A percentile compares a stretch with the other conserved stretches of the same genome.
These are phyloP conservation scores for Polydrusus pterygomalis DNA, from an alignment of 2,888 invertebrate genomes.

Conservation along the genomic window DNA sequence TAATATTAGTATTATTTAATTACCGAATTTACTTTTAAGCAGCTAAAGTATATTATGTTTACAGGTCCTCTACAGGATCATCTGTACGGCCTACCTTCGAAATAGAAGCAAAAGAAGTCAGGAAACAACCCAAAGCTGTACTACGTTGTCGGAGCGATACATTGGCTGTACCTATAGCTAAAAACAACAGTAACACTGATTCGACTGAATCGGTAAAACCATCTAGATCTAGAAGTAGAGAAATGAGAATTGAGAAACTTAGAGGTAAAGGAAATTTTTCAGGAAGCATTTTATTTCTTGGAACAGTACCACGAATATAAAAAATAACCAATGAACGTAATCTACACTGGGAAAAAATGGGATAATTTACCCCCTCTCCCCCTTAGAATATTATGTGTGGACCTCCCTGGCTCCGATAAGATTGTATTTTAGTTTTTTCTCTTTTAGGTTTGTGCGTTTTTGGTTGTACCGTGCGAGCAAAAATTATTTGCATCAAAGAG, in stretches of 20 bases:
- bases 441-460: too few relatives aligned
- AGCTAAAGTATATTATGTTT: neutral
- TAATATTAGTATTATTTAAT: too few relatives aligned
- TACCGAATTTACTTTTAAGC: neutral
- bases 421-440: too few relatives aligned
- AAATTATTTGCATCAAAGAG: too few relatives aligned
- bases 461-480: too few relatives aligned
- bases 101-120: conserved; percentile 3
- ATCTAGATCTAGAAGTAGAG: conserved; percentile 19
- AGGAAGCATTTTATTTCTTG: neutral
- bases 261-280: neutral
- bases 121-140: conserved; percentile 52
- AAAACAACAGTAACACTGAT: neutral
- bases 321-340: too few relatives aligned
- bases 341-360: too few relatives aligned
- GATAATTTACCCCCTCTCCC: too few relatives aligned
- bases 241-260: neutral
- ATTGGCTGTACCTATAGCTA: conserved; percentile 14
- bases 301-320: too few relatives aligned
- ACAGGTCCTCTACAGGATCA: neutral
- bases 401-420: too few relatives aligned
- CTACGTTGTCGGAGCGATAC: conserved; percentile 61
- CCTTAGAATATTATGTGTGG: too few relatives aligned
- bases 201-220: neutral
- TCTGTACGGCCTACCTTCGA: neutral